A percentile compares a stretch with the other conserved stretches of the same genome.
phyloP scores from a whole-genome alignment of 1,140 invertebrate species.

The Saccostrea glomerata region DNA sequence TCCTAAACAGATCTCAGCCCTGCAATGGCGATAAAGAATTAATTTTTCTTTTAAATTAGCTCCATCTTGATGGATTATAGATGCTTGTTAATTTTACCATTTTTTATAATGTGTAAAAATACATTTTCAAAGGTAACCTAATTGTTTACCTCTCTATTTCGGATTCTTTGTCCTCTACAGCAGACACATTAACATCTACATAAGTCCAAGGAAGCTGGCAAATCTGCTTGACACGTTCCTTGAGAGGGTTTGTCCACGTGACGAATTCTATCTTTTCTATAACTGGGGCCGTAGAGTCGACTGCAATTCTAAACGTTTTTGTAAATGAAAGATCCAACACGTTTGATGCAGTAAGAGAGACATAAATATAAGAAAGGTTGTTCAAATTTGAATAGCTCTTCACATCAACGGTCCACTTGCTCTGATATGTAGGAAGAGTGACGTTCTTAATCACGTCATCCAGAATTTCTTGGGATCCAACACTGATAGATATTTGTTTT shows the following conservation, averaged over 20 bases:
- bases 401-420: slow-evolving; percentile 24
- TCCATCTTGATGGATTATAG: background rate
- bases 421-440: background rate
- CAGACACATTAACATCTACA: slow-evolving; percentile 30
- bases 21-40: background rate
- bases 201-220: slow-evolving; percentile 44
- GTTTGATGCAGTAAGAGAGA: slow-evolving; percentile 5
- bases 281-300: slow-evolving; percentile 25
- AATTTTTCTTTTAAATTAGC: background rate
- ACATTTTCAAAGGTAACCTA: too few relatives aligned
- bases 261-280: background rate
- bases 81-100: too few relatives aligned
- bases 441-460: background rate
- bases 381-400: background rate
- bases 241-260: background rate
- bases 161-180: background rate
- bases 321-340: background rate
- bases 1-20: slow-evolving; percentile 37
- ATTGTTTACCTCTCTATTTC: background rate
- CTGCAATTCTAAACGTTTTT: background rate
- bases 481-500: background rate
- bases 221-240: background rate
- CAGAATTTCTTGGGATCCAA: slow-evolving; percentile 13
- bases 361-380: background rate
- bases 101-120: too few relatives aligned